Evolutionary conservation across 2,113 vertebrate species (phyloP).

Genomic region (Columba livia): DNA sequence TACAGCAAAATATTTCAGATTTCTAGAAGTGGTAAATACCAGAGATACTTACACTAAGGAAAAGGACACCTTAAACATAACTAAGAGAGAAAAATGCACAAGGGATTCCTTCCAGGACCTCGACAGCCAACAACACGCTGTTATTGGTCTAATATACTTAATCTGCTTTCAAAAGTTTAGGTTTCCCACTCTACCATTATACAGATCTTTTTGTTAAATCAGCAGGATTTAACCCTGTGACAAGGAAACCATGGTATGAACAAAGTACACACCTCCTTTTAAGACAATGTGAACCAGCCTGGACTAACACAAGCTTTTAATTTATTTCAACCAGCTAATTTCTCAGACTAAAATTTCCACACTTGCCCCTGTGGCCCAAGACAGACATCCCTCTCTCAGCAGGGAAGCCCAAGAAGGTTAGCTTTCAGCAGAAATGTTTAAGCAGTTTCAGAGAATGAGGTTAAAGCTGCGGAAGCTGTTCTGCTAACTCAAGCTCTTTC

Average conservation of each 20-base stretch:
- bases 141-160: not conserved
- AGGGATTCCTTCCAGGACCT: not conserved
- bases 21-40: not conserved
- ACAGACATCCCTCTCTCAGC: not conserved
- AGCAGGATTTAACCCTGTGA: not conserved
- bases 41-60: not conserved
- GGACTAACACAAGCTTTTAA: fast-evolving
- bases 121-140: not conserved
- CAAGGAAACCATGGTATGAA: not conserved
- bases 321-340: not conserved
- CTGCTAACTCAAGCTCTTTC: not conserved
- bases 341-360: not conserved
- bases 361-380: not conserved
- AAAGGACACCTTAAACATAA: not conserved
- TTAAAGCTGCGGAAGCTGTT: not conserved
- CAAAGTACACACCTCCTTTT: not conserved
- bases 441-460: not conserved
- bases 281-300: not conserved
- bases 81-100: not conserved
- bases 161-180: not conserved
- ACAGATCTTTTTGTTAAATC: not conserved
- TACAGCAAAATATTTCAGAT: not conserved
- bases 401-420: not conserved
- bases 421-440: not conserved
- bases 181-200: not conserved